These are phyloP conservation scores for Patella caerulea DNA, from an alignment of 2,888 invertebrate genomes.

Conservation along the genomic window DNA sequence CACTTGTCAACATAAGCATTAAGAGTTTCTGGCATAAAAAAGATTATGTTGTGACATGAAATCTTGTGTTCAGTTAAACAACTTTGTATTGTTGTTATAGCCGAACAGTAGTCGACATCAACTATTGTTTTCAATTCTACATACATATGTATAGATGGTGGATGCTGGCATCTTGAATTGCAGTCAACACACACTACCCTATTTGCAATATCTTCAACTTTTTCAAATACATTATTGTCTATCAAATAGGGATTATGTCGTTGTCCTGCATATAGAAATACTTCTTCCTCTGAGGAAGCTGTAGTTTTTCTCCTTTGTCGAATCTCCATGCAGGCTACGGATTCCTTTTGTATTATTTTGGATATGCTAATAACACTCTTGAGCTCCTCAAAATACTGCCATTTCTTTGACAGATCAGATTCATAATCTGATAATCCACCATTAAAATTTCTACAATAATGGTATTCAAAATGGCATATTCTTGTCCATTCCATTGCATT, in stretches of 20 bases:
- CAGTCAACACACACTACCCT: background rate
- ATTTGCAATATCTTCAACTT: background rate
- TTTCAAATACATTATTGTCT: background rate
- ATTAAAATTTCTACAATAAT: too few species aligned
- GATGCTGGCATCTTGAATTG: background rate
- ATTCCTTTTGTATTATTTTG: too few species aligned
- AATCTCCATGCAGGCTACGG: too few species aligned
- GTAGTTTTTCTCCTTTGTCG: too few species aligned
- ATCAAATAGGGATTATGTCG: background rate
- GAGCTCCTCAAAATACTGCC: too few species aligned
- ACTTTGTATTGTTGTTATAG: background rate
- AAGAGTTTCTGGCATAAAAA: background rate
- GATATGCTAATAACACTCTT: too few species aligned
- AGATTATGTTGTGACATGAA: background rate
- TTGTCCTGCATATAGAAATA: background rate
- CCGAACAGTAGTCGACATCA: background rate
- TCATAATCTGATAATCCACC: too few species aligned
- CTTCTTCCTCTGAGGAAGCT: too few species aligned
- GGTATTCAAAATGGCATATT: too few species aligned
- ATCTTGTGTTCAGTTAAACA: background rate
- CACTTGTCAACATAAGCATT: background rate
- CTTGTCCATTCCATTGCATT: too few species aligned
- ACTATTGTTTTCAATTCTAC: background rate
- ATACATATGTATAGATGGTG: background rate
- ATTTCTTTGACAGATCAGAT: too few species aligned